These are phyloP conservation scores for Leptothorax acervorum DNA, from an alignment of 2,888 invertebrate species.

Conservation along the genomic window DNA sequence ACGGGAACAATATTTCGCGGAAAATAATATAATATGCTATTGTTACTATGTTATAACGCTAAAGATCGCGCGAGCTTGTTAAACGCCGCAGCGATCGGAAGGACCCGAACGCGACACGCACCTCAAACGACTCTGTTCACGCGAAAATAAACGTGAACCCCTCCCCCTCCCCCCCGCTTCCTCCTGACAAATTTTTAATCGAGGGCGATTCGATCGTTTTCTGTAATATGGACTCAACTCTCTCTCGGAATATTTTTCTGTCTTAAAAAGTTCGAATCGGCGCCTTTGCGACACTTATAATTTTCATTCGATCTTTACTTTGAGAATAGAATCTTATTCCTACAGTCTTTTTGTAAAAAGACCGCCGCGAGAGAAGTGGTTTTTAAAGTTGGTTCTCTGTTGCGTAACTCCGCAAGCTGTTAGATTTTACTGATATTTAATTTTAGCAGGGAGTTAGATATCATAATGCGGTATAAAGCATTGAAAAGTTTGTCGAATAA, in stretches of 20 bases:
- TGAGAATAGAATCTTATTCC: background rate
- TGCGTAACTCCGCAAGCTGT: background rate
- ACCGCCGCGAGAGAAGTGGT: constrained; percentile 65
- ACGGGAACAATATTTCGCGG: constrained; percentile 46
- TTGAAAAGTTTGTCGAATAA: constrained; percentile 28
- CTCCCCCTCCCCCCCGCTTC: background rate
- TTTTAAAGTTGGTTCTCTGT: constrained; percentile 48
- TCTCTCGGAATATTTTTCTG: background rate
- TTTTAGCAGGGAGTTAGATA: background rate
- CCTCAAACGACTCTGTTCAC: constrained; percentile 68
- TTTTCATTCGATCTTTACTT: constrained; percentile 8
- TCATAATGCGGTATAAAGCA: background rate
- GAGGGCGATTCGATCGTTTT: background rate
- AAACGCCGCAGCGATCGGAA: constrained; percentile 59
- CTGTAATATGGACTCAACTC: background rate
- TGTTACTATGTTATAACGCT: constrained; percentile 23
- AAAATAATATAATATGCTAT: constrained; percentile 46
- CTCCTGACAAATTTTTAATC: background rate
- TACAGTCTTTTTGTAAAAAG: constrained; percentile 23
- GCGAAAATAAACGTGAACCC: constrained; percentile 53
- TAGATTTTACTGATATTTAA: constrained; percentile 17
- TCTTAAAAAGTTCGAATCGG: background rate
- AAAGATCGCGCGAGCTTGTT: constrained; percentile 54
- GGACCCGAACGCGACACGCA: constrained; percentile 55
- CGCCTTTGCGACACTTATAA: background rate